Percentiles rank a stretch among this genome's conserved stretches.
Conservation (phyloP, 2,113 vertebrate species). For the Mohoua ochrocephala region DNA sequence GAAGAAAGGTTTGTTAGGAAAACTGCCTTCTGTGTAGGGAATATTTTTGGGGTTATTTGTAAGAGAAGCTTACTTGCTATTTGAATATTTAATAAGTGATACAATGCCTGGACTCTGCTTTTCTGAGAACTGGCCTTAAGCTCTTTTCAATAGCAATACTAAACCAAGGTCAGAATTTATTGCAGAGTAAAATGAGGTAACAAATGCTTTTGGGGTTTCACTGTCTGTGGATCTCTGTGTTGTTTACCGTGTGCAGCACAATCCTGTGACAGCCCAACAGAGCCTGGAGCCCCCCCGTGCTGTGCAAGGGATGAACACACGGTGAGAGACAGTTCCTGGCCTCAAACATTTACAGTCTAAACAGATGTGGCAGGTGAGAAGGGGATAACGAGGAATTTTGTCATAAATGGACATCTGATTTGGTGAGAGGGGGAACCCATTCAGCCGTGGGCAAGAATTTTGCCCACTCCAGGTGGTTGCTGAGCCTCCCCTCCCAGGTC, state of each 20-base stretch:
- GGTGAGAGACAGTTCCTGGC: neutral
- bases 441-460: neutral
- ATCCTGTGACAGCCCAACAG: neutral
- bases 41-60: neutral
- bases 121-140: neutral
- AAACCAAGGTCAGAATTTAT: neutral
- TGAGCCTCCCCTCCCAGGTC: neutral
- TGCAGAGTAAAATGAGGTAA: neutral
- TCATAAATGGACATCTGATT: neutral
- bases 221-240: neutral
- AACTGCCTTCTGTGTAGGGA: neutral
- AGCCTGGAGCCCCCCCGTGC: neutral
- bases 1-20: neutral
- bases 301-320: neutral
- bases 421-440: neutral
- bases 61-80: neutral
- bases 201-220: neutral
- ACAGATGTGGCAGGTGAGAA: constrained; percentile 20
- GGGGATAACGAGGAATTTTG: neutral
- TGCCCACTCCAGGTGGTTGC: neutral
- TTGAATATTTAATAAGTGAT: neutral
- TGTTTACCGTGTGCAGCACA: neutral
- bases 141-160: neutral
- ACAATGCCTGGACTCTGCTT: neutral
- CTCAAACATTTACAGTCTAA: neutral